Evolutionary conservation across 2,113 vertebrate genomes (phyloP), one percentile per base, ranked within the genome.

Genomic region (Ophiodon elongatus): DNA sequence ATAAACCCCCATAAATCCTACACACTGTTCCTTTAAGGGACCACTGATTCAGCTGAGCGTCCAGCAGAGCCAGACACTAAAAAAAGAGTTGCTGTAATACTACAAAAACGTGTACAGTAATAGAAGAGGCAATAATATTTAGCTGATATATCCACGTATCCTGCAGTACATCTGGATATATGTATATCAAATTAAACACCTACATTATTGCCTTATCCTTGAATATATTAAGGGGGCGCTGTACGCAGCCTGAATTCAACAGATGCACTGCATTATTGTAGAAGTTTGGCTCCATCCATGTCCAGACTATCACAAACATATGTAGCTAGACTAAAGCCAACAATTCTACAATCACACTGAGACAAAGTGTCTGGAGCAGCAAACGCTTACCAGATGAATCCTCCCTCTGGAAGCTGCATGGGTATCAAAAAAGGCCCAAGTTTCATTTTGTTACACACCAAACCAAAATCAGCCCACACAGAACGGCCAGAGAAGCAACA

Each of bases 301-400:
- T 80, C 47, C 25, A 39, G 56, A 23, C 31, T 43, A 43, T 72
- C 35, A 65, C 64, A 81, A 45, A 8, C 45, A 23, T 25, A n/a
- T n/a, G n/a, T n/a, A 21, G 45, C 2, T 77, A 73, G 43, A 39
- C 35, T 80, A 67, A 17, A 64, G 50, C 33, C 17, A 77, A 15
- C 31, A 67, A 43, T 23, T 60, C 64, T 74, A 69, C 47, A 62
- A 50, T 43, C 67, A 23, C 37, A 71, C 71, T 73, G 68, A 74
- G 3, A 10, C 65, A 73, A 76, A 33, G n/a, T 41, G 43, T 74
- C 72, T 73, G 57, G 65, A 82, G 65, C 64, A 85, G 52, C 83
- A 78, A 5, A 19, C 50, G 81, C 93, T 95, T 94, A 93, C 91
- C 94, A 85, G 76, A 85, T 17, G 56, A 85, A 56, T 88, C 84